Percentiles rank a stretch among this genome's conserved stretches.
Conservation (phyloP, 2,888 invertebrate species). For the Eupeodes latifasciatus region DNA sequence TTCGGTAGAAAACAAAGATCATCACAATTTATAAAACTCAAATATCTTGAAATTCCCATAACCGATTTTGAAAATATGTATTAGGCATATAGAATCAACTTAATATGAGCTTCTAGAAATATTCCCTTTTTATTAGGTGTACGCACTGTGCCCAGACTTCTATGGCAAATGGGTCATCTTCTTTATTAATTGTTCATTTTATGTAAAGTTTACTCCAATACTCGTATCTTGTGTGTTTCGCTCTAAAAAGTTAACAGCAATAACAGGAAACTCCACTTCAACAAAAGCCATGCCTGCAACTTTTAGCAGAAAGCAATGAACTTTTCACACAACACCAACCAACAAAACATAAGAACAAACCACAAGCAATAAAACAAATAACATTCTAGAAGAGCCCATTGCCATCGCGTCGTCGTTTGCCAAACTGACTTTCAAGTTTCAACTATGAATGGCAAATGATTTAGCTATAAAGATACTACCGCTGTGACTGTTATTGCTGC, state of each 20-base stretch:
- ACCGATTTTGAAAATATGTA: no score
- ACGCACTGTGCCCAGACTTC: no score
- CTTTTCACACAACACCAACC: constrained; percentile 43
- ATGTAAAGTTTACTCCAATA: constrained; percentile 42
- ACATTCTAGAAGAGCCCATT: constrained; percentile 34
- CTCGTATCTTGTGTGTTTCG: constrained; percentile 27
- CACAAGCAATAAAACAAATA: constrained; percentile 40
- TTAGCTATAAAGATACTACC: constrained; percentile 64
- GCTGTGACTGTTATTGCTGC: constrained; percentile 63
- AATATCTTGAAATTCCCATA: no score
- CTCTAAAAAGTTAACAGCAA: constrained; percentile 49
- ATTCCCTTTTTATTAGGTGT: no score
- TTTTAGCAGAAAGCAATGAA: constrained; percentile 59
- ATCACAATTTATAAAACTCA: no score
- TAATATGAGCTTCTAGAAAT: no score
- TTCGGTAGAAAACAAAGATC: no score
- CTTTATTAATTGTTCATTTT: constrained; percentile 50
- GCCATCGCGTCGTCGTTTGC: constrained; percentile 18
- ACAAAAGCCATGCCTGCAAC: constrained; percentile 39
- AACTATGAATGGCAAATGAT: constrained; percentile 68
- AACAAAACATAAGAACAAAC: constrained; percentile 23
- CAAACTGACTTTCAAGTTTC: constrained; percentile 62
- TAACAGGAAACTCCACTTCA: constrained; percentile 51
- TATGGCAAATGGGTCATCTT: no score
- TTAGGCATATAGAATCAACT: no score